Percentiles rank a stretch among this genome's conserved stretches.
Conservation (phyloP, 2,797 vertebrate species). For the Oceanodroma leucorhoa region DNA sequence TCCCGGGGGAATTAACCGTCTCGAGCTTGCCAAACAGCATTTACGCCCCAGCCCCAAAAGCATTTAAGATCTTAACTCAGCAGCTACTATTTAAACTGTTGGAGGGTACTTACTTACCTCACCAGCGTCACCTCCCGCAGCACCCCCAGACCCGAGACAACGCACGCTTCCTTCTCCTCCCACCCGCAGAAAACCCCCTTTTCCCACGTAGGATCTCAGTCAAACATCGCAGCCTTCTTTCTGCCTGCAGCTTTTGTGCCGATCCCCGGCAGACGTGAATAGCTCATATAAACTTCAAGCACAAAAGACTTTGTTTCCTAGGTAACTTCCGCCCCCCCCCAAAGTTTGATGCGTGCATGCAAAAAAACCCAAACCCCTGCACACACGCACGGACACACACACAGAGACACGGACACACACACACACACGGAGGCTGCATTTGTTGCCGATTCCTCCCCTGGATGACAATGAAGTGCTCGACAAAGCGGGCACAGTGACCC, state of each 20-base stretch:
- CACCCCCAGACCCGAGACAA: conserved; percentile 55
- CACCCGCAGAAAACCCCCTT: conserved; percentile 36
- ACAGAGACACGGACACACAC: neutral
- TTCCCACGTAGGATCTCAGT: conserved; percentile 62
- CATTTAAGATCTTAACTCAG: conserved; percentile 28
- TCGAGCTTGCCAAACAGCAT: conserved; percentile 11
- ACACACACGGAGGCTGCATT: conserved; percentile 58
- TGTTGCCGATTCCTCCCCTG: conserved; percentile 77
- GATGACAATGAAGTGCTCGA: conserved; percentile 73
- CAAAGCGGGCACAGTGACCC: conserved; percentile 62
- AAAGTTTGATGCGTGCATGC: conserved; percentile 77
- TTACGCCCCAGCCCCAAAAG: neutral
- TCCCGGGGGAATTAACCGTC: neutral
- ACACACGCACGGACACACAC: neutral
- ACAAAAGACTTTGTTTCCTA: conserved; percentile 93
- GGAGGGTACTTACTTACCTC: conserved; percentile 71
- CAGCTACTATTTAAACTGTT: conserved; percentile 27
- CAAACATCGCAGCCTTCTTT: conserved; percentile 74
- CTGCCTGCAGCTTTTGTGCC: conserved; percentile 84
- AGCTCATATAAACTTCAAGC: conserved; percentile 83
- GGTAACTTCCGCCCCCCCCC: conserved; percentile 79
- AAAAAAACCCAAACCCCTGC: conserved; percentile 34
- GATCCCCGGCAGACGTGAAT: conserved; percentile 82
- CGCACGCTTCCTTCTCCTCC: conserved; percentile 29
- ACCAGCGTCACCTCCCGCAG: conserved; percentile 31